Evolutionary conservation across 2,797 vertebrate genomes (phyloP), one percentile per base, ranked within the genome.

Genomic region (Notolepis coatsorum): DNA sequence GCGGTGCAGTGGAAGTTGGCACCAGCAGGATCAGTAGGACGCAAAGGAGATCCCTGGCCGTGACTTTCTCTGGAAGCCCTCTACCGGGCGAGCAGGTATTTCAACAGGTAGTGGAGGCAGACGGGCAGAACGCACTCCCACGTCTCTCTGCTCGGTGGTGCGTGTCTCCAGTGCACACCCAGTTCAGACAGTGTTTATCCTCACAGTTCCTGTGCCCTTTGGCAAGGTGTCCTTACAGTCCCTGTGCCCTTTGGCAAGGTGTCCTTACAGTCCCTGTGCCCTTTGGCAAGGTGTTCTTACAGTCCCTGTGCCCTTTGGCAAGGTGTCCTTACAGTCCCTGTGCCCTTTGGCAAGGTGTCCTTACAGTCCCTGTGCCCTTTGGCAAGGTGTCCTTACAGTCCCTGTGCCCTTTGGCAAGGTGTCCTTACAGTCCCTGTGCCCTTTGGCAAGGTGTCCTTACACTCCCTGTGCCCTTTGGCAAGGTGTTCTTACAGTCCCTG

Each of bases 31-130:
- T 12, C 17, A 20, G 55, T 37, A 37, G 10, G 15, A 3, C 12
- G 35, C 15, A 37, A 55, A 72, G 51, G 51, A 17, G 45, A 5
- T 60, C 70, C 51, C 65, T 35, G 20, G 65, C 47, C 21, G 49
- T 35, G 23, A 42, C 24, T 46, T 43, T 62, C 50, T 13, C 10
- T 54, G 39, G 39, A 41, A 41, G 7, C 5, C 3, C 6, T 21
- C 27, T 7, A 18, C 23, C 6, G 21, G 27, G 65, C 54, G 73
- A 81, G 81, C 79, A 85, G 81, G 83, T 84, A 76, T 80, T 83
- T 59, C 61, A 53, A 73, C 65, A 66, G 55, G 68, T 25, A 42
- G 13, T 10, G 15, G 33, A 17, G 37, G 35, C 45, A 59, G 65
- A 69, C 63, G 28, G 59, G 50, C 37, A 51, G 55, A 31, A 45